Conservation (phyloP, 2,797 vertebrate species). For the Pogoniulus pusillus region DNA sequence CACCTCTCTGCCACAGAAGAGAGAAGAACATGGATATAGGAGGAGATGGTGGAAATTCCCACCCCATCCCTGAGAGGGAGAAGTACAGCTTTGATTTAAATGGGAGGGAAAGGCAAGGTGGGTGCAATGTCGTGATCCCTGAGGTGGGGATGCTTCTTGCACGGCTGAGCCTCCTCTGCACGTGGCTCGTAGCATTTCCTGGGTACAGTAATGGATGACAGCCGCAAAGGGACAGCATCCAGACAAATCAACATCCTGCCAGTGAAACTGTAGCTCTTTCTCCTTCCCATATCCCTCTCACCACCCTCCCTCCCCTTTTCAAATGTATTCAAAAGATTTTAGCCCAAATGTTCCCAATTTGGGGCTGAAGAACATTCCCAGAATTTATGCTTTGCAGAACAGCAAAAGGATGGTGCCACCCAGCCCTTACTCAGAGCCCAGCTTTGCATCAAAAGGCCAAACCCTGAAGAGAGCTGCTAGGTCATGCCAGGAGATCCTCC, state of each 20-base stretch:
- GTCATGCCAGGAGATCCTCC: background rate
- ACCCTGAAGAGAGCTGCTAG: background rate
- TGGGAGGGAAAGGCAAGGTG: rapidly evolving
- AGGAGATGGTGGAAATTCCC: background rate
- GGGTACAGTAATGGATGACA: background rate
- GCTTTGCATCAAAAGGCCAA: background rate
- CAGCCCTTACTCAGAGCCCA: rapidly evolving
- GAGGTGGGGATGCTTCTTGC: background rate
- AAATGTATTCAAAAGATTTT: background rate
- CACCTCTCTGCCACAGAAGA: background rate
- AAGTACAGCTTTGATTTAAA: background rate
- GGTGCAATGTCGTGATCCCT: background rate
- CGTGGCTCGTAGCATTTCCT: background rate
- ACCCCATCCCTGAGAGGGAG: background rate
- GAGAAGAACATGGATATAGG: background rate
- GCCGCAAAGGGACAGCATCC: background rate
- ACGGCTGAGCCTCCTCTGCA: background rate
- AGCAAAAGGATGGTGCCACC: background rate
- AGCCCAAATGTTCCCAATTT: background rate
- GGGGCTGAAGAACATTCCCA: background rate
- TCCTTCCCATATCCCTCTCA: background rate
- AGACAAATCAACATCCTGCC: background rate
- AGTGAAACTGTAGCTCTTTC: background rate
- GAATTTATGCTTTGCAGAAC: background rate
- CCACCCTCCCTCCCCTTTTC: background rate